Conservation (phyloP, 2,113 vertebrate species). For the Lophius piscatorius region DNA sequence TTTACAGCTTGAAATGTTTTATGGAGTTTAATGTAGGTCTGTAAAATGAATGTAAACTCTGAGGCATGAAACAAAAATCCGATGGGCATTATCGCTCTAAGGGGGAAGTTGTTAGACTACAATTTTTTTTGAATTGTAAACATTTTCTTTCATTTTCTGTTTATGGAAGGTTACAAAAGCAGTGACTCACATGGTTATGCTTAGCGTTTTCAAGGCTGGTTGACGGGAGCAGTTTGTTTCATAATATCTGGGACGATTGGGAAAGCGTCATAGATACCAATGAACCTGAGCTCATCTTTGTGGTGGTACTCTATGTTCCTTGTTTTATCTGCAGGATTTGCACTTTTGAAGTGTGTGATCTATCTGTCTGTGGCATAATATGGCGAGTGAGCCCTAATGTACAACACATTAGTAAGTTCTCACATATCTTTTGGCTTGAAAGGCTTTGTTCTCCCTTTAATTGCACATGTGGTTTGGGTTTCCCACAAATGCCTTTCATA, state of each 20-base stretch:
- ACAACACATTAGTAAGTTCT: slow-evolving; percentile 22
- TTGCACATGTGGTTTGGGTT: slow-evolving; percentile 4
- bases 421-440: not conserved
- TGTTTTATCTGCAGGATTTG: slow-evolving; percentile 3
- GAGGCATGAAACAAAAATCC: slow-evolving; percentile 34
- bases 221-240: slow-evolving; percentile 35
- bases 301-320: slow-evolving; percentile 9
- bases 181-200: slow-evolving; percentile 58
- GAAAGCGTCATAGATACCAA: slow-evolving; percentile 18
- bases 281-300: slow-evolving; percentile 18
- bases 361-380: too few species aligned
- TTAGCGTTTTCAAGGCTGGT: too few species aligned
- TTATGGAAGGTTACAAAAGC: slow-evolving; percentile 50
- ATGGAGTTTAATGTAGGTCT: slow-evolving; percentile 38
- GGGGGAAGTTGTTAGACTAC: slow-evolving; percentile 35
- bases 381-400: slow-evolving; percentile 4
- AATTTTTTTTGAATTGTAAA: slow-evolving; percentile 51
- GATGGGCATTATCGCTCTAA: slow-evolving; percentile 37
- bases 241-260: slow-evolving; percentile 21
- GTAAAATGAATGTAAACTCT: slow-evolving; percentile 42
- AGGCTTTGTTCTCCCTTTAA: slow-evolving; percentile 13
- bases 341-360: too few species aligned
- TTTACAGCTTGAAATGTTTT: slow-evolving; percentile 36
- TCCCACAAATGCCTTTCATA: slow-evolving; percentile 5
- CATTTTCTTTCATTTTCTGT: slow-evolving; percentile 43